Evolutionary conservation across 2,797 vertebrate genomes (phyloP).

Genomic region (Rousettus madagascariensis): DNA sequence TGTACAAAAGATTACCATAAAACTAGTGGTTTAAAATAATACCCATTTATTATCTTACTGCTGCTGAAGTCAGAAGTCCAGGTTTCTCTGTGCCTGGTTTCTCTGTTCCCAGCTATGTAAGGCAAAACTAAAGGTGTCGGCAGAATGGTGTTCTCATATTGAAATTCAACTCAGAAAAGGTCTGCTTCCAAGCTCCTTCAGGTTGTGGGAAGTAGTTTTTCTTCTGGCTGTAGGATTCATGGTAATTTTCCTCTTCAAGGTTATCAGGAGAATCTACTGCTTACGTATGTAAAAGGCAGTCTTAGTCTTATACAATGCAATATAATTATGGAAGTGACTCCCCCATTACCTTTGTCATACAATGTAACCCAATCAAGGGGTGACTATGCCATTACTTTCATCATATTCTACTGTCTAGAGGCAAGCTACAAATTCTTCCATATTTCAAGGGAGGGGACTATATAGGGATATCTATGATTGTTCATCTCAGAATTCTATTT

Average conservation of each 20-base stretch:
- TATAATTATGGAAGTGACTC: neutral
- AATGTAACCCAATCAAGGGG: neutral
- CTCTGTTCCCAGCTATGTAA: neutral
- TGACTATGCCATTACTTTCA: neutral
- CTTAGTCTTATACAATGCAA: neutral
- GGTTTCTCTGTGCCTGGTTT: neutral
- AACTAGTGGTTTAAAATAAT: neutral
- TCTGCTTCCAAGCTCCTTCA: neutral
- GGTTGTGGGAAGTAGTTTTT: neutral
- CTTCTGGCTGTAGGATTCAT: neutral
- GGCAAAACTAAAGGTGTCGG: neutral
- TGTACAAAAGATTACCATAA: neutral
- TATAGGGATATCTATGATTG: fast-evolving
- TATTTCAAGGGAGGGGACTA: neutral
- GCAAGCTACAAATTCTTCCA: neutral
- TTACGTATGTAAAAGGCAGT: neutral
- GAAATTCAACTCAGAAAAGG: neutral
- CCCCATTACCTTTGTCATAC: no score
- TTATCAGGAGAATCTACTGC: neutral
- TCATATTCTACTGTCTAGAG: neutral
- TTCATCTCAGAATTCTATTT: neutral
- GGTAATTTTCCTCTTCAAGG: neutral
- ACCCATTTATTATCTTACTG: neutral
- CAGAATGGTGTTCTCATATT: neutral
- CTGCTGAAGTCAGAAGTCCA: neutral